Percentiles rank a stretch among this genome's conserved stretches.
Conservation (phyloP, 2,888 invertebrate species). For the Nomada goodeniana region DNA sequence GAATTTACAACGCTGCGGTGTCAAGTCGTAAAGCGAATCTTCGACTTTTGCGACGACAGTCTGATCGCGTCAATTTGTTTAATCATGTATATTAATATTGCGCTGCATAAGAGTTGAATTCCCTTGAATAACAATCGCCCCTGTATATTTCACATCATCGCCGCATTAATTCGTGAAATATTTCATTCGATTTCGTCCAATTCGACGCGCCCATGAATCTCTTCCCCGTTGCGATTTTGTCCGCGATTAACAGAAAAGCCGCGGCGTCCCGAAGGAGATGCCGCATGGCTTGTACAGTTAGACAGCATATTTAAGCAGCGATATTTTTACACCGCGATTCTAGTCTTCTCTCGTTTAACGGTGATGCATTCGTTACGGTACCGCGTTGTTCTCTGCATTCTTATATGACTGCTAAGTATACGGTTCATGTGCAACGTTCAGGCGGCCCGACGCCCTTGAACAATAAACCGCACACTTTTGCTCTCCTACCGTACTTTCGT, state of each 20-base stretch:
- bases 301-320: constrained; percentile 41
- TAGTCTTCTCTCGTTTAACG: constrained; percentile 62
- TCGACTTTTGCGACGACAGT: too few relatives aligned
- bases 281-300: constrained; percentile 26
- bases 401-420: constrained; percentile 69
- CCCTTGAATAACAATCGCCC: too few relatives aligned
- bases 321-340: constrained; percentile 48
- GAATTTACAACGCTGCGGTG: too few relatives aligned
- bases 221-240: too few relatives aligned
- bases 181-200: background rate
- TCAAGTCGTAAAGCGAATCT: too few relatives aligned
- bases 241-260: too few relatives aligned
- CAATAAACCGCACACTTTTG: constrained; percentile 65
- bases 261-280: background rate
- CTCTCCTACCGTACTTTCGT: constrained; percentile 3
- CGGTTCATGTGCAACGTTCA: constrained; percentile 67
- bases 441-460: constrained; percentile 66
- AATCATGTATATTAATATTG: too few relatives aligned
- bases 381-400: constrained; percentile 60
- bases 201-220: too few relatives aligned
- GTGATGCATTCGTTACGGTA: constrained; percentile 71
- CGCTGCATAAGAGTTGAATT: too few relatives aligned
- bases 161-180: background rate
- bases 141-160: too few relatives aligned
- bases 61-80: too few relatives aligned